A percentile compares a stretch with the other conserved stretches of the same genome.
These are phyloP conservation scores for Odontocolon sp. DNA, from an alignment of 2,888 invertebrate species.

Conservation along the genomic window DNA sequence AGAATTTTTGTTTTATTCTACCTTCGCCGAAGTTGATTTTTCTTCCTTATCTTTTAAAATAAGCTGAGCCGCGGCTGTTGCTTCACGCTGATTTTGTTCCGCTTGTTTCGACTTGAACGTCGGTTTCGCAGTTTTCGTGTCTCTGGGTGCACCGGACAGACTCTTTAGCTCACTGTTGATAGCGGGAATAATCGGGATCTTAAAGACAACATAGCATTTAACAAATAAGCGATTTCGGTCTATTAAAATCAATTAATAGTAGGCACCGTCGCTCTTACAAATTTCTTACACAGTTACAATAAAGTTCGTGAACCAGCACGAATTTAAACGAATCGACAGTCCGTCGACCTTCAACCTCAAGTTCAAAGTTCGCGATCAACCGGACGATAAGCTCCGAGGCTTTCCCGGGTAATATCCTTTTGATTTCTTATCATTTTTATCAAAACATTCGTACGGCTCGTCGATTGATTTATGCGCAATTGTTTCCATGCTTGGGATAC, in stretches of 20 bases:
- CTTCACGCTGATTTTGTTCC: conserved; percentile 82
- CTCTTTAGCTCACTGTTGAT: conserved; percentile 81
- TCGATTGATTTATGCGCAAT: conserved; percentile 82
- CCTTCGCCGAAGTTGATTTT: background rate
- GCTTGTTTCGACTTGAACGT: conserved; percentile 83
- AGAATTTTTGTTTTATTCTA: background rate
- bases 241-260: no score
- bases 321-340: no score
- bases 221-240: conserved; percentile 9
- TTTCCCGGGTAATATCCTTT: conserved; percentile 80
- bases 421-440: conserved; percentile 60
- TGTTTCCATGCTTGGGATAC: conserved; percentile 85
- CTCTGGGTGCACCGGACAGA: conserved; percentile 66
- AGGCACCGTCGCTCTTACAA: no score
- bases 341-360: no score
- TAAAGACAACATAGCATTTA: conserved; percentile 69
- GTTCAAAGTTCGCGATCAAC: no score
- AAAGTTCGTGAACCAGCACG: no score
- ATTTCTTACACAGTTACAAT: no score
- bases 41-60: conserved; percentile 62
- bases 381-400: conserved; percentile 64
- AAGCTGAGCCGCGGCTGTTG: conserved; percentile 66
- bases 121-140: conserved; percentile 67
- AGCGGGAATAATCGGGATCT: conserved; percentile 82
- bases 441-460: conserved; percentile 68